Percentiles rank a stretch among this genome's conserved stretches.
Evolutionary conservation across 23 tunicate species (phyloP).

Genomic region (Phallusia fumigata): DNA sequence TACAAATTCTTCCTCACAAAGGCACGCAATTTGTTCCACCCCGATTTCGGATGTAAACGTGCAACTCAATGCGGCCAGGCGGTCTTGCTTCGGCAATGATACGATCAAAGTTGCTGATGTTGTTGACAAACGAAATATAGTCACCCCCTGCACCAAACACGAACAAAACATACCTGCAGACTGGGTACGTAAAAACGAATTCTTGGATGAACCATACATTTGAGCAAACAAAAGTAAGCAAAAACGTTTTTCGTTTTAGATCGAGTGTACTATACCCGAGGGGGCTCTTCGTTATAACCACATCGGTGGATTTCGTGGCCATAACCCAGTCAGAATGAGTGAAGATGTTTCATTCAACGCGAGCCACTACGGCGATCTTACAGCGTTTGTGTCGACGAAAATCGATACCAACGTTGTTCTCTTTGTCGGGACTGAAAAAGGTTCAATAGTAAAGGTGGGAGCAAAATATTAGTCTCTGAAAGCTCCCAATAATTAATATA

Average conservation of each 20-base stretch:
- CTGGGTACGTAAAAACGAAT: not conserved
- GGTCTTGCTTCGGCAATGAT: constrained; percentile 1
- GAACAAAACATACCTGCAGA: not conserved
- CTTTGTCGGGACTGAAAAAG: not conserved
- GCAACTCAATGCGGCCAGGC: constrained; percentile 6
- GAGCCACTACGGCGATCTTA: not conserved
- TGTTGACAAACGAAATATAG: not conserved
- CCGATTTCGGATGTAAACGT: not conserved
- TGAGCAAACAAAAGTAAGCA: not conserved
- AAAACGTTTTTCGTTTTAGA: not conserved
- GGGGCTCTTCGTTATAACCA: not conserved
- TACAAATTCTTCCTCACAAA: not conserved
- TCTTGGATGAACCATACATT: not conserved
- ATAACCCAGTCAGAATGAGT: not conserved
- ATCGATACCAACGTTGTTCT: not conserved
- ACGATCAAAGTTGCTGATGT: not conserved
- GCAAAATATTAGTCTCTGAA: not conserved
- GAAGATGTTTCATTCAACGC: not conserved
- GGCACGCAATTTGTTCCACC: constrained; percentile 11
- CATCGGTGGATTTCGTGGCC: not conserved
- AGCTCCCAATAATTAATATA: not conserved
- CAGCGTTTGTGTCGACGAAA: not conserved
- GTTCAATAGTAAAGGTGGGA: not conserved
- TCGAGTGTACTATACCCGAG: not conserved
- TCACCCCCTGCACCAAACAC: not conserved